A percentile compares a stretch with the other conserved stretches of the same genome.
These are phyloP conservation scores for Corythaeola cristata DNA, from an alignment of 2,113 vertebrate genomes.

Conservation along the genomic window DNA sequence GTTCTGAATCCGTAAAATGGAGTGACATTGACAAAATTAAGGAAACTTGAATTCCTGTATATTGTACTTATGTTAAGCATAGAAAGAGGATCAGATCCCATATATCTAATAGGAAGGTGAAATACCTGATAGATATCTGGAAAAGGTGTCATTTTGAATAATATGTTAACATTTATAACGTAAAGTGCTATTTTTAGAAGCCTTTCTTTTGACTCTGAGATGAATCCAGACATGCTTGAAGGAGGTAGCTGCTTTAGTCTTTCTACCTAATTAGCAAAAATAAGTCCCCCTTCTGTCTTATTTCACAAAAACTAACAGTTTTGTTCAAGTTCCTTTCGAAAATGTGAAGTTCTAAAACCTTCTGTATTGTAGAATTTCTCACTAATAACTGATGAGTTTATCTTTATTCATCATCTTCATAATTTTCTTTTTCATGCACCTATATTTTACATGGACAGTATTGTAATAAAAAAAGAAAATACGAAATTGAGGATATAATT, in stretches of 20 bases:
- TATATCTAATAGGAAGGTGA: background rate
- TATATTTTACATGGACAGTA: background rate
- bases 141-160: background rate
- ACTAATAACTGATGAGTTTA: background rate
- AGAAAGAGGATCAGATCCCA: background rate
- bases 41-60: background rate
- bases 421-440: background rate
- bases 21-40: background rate
- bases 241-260: background rate
- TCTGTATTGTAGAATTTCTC: background rate
- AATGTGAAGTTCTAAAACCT: background rate
- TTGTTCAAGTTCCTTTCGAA: background rate
- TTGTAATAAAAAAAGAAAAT: background rate
- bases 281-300: background rate
- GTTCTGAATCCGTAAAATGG: background rate
- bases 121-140: background rate
- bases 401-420: background rate
- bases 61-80: background rate
- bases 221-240: background rate
- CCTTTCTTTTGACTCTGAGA: background rate
- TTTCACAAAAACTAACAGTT: background rate
- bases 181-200: background rate
- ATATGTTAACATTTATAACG: background rate
- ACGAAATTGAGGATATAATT: background rate
- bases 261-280: background rate